These are phyloP conservation scores for Troides aeacus DNA, from an alignment of 2,888 invertebrate species.

Conservation along the genomic window DNA sequence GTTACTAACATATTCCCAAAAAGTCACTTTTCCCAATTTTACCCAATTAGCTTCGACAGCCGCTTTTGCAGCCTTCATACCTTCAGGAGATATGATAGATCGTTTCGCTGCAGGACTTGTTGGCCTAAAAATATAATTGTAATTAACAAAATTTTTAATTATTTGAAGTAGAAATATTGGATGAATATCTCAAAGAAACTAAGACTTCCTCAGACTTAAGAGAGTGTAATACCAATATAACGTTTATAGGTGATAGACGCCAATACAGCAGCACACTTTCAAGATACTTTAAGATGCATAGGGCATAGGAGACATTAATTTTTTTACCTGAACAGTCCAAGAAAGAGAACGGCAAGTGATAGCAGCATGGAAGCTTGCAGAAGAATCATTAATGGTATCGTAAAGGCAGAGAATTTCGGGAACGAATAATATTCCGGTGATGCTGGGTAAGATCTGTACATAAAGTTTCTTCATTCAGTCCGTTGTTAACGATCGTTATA, in stretches of 20 bases:
- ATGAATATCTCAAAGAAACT: too few relatives aligned
- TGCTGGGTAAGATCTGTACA: conserved; percentile 74
- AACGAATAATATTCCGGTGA: conserved; percentile 71
- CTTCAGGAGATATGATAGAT: conserved; percentile 62
- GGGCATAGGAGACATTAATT: too few relatives aligned
- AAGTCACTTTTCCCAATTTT: conserved; percentile 47
- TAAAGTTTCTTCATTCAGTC: neutral
- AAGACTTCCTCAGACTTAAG: too few relatives aligned
- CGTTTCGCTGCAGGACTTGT: conserved; percentile 76
- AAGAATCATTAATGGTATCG: conserved; percentile 45
- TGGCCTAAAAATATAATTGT: conserved; percentile 53
- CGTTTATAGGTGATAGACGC: too few relatives aligned
- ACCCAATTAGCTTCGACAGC: conserved; percentile 43
- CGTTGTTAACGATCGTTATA: too few relatives aligned
- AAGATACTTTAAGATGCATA: too few relatives aligned
- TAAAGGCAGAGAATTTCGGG: conserved; percentile 50
- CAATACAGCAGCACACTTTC: too few relatives aligned
- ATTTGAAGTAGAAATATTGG: too few relatives aligned
- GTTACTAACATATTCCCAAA: conserved; percentile 56
- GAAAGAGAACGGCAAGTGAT: conserved; percentile 40
- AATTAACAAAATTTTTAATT: too few relatives aligned
- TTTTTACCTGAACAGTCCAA: conserved; percentile 50
- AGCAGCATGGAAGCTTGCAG: conserved; percentile 40
- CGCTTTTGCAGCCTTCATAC: conserved; percentile 45
- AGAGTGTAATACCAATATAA: too few relatives aligned